Conservation (phyloP, 2,888 invertebrate species). For the Terebella lapidaria region DNA sequence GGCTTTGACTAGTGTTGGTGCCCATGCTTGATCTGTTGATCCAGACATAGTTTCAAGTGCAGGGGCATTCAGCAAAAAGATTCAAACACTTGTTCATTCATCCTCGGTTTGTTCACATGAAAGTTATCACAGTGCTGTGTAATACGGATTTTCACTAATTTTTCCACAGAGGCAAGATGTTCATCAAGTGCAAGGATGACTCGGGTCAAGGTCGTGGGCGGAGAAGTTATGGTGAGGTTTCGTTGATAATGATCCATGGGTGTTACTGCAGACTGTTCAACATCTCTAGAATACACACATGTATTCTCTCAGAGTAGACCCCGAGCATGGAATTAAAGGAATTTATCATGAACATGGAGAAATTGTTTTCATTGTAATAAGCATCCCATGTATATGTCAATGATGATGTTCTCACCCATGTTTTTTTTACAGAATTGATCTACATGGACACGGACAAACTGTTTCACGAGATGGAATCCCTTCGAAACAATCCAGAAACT, state of each 20-base stretch:
- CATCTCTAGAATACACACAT: too few relatives aligned
- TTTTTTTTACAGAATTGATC: conserved; percentile 33
- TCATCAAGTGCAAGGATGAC: conserved; percentile 18
- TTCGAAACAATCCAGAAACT: conserved; percentile 3
- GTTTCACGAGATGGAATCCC: conserved; percentile 18
- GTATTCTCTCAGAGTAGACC: too few relatives aligned
- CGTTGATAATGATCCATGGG: neutral
- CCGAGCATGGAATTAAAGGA: too few relatives aligned
- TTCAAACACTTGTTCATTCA: too few relatives aligned
- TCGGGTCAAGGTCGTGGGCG: neutral
- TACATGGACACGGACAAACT: conserved; percentile 43
- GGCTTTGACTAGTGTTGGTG: too few relatives aligned
- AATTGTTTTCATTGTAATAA: neutral
- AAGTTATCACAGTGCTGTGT: too few relatives aligned
- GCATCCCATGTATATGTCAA: neutral
- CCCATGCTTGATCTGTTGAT: too few relatives aligned
- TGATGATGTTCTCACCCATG: conserved; percentile 1
- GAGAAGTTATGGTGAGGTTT: neutral
- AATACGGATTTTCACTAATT: too few relatives aligned
- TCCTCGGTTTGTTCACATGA: too few relatives aligned
- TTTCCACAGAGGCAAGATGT: conserved; percentile 33
- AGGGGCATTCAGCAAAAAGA: too few relatives aligned
- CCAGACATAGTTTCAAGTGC: too few relatives aligned
- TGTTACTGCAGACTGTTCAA: too few relatives aligned
- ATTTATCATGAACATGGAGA: neutral